A percentile compares a stretch with the other conserved stretches of the same genome.
These are phyloP conservation scores for Zosterops japonicus DNA, from an alignment of 2,113 vertebrate genomes.

Conservation along the genomic window DNA sequence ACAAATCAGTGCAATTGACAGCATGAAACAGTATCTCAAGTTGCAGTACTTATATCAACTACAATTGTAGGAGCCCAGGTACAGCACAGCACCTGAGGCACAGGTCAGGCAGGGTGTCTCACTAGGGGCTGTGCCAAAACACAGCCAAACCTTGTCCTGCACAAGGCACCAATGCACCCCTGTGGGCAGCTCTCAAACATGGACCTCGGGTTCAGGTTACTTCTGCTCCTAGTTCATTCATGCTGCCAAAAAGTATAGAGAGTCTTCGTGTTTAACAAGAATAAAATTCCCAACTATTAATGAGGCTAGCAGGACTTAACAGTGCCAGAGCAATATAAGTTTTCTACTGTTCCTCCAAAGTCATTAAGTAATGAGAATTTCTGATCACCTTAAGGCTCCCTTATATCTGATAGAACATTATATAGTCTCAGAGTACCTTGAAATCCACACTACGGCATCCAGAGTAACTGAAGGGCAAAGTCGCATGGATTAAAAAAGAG, in stretches of 20 bases:
- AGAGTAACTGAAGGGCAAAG: neutral
- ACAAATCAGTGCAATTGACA: neutral
- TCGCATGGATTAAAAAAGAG: neutral
- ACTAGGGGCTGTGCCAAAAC: neutral
- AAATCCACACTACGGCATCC: neutral
- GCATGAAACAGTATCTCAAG: neutral
- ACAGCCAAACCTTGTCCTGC: fast-evolving
- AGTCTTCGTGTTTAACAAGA: neutral
- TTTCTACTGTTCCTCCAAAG: neutral
- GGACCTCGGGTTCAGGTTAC: neutral
- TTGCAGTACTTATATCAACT: neutral
- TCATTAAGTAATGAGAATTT: neutral
- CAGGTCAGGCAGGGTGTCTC: neutral
- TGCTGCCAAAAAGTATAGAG: neutral
- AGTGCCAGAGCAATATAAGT: neutral
- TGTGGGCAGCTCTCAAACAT: fast-evolving
- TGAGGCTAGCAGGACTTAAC: neutral
- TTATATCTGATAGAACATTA: neutral
- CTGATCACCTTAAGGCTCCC: neutral
- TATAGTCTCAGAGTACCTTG: neutral
- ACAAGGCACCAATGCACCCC: neutral
- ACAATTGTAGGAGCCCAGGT: neutral
- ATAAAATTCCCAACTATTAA: neutral
- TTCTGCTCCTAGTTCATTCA: neutral
- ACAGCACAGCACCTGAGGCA: neutral